A percentile compares a stretch with the other conserved stretches of the same genome.
Evolutionary conservation across 2,113 vertebrate genomes (phyloP).

Genomic region (Calidris pugnax): DNA sequence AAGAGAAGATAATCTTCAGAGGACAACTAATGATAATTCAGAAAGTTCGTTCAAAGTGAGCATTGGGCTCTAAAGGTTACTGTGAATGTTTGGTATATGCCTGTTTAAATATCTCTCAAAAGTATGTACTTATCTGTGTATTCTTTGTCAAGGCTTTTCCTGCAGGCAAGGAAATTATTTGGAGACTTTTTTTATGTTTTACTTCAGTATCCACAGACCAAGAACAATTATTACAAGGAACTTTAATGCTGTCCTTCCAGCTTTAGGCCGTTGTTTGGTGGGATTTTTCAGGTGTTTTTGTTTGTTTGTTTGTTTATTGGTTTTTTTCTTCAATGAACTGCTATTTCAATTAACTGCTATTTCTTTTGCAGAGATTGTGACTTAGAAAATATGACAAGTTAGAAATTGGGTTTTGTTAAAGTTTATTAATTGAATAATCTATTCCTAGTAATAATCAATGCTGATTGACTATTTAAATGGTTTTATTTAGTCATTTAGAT

Average conservation of each 20-base stretch:
- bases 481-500: slow-evolving; percentile 28
- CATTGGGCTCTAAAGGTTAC: neutral
- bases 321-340: neutral
- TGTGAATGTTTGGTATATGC: neutral
- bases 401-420: slow-evolving; percentile 6
- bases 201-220: neutral
- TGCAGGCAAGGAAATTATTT: neutral
- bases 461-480: slow-evolving; percentile 9
- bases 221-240: neutral
- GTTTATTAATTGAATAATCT: slow-evolving; percentile 38
- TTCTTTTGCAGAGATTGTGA: slow-evolving; percentile 3
- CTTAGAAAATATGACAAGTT: slow-evolving; percentile 50
- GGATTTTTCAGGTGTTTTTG: neutral
- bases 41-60: neutral
- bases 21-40: neutral
- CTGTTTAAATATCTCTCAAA: neutral
- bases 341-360: neutral
- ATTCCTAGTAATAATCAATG: slow-evolving; percentile 20
- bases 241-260: neutral
- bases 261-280: neutral
- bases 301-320: neutral
- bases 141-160: neutral
- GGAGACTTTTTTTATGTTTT: neutral
- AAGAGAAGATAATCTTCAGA: neutral
- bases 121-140: neutral